A percentile compares a stretch with the other conserved stretches of the same genome.
phyloP scores from a whole-genome alignment of 2,797 vertebrate genomes.

The Bucorvus abyssinicus region DNA sequence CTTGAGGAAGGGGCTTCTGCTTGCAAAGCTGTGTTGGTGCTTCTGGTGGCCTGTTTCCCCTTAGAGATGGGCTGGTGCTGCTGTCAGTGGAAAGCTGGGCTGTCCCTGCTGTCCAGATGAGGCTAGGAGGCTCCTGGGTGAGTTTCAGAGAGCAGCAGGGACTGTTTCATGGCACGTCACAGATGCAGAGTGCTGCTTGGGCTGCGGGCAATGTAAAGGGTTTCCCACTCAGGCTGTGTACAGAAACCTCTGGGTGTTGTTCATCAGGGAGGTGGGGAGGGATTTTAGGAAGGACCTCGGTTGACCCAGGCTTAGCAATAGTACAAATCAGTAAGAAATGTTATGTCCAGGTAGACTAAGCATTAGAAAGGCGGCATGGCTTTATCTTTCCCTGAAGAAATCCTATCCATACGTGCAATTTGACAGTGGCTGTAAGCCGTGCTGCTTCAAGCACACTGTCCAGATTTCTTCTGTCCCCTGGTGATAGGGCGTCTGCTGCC shows the following conservation, averaged over 20 bases:
- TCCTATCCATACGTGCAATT: background rate
- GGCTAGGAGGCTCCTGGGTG: background rate
- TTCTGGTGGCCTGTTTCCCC: background rate
- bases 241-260: background rate
- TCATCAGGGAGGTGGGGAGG: background rate
- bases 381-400: background rate
- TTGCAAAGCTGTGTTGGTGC: background rate
- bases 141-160: background rate
- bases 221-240: background rate
- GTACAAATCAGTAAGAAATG: background rate
- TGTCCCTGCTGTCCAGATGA: background rate
- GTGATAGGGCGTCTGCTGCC: background rate
- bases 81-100: background rate
- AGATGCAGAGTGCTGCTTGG: background rate
- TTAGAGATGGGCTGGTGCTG: background rate
- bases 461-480: background rate
- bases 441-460: background rate
- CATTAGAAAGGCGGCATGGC: background rate
- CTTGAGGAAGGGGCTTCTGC: background rate
- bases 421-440: background rate
- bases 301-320: background rate
- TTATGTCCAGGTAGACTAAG: background rate
- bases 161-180: too few species aligned
- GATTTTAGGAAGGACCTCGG: background rate
- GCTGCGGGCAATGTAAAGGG: background rate